Conservation (phyloP, 2,888 invertebrate species). For the Protophormia terraenovae region DNA sequence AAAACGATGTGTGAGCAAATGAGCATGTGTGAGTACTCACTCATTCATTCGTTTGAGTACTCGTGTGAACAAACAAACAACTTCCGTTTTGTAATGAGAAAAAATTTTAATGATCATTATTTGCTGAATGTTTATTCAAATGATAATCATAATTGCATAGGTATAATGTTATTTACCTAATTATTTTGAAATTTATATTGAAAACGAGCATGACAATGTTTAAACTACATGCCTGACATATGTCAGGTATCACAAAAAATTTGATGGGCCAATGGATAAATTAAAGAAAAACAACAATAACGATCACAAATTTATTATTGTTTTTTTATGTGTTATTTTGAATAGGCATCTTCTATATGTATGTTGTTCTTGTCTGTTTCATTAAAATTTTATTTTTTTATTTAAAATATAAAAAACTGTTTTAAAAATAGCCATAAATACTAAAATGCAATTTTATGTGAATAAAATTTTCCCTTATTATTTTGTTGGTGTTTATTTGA, state of each 20-base stretch:
- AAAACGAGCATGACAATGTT: conserved; percentile 46
- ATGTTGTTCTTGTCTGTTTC: not conserved
- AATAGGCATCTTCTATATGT: not conserved
- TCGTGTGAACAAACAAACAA: not conserved
- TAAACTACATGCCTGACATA: conserved; percentile 53
- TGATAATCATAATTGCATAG: no score
- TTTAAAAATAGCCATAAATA: not conserved
- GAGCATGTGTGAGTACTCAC: not conserved
- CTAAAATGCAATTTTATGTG: not conserved
- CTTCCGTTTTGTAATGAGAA: not conserved
- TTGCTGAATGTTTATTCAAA: not conserved
- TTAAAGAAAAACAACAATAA: not conserved
- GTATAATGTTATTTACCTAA: conserved; percentile 26
- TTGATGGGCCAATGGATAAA: no score
- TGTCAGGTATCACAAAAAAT: conserved; percentile 38
- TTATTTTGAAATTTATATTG: conserved; percentile 45
- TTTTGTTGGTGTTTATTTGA: conserved; percentile 13
- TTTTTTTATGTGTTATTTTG: conserved; percentile 11
- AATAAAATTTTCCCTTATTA: not conserved
- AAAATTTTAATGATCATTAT: not conserved
- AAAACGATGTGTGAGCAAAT: not conserved
- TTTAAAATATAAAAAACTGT: not conserved
- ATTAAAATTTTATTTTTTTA: not conserved
- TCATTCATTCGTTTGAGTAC: not conserved
- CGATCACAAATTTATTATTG: not conserved